Evolutionary conservation across 2,797 vertebrate genomes (phyloP).

Genomic region (Argya squamiceps): DNA sequence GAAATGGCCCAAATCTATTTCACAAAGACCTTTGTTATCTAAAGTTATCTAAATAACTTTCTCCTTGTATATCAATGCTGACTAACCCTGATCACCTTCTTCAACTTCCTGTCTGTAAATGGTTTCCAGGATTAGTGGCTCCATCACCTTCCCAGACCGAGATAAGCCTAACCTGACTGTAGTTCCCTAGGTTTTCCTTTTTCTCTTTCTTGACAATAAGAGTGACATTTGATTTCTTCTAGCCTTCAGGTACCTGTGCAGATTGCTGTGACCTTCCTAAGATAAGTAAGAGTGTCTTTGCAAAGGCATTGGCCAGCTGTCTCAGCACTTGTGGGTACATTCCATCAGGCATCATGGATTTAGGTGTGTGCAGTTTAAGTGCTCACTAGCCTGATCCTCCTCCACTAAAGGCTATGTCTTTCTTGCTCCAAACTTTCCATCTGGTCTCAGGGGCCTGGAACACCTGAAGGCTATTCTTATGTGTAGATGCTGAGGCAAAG

Average conservation of each 20-base stretch:
- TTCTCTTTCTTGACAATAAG: neutral
- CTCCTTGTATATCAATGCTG: neutral
- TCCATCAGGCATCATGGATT: neutral
- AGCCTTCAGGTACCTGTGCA: neutral
- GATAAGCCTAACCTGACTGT: neutral
- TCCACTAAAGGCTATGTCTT: neutral
- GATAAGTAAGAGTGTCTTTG: neutral
- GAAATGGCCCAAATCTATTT: neutral
- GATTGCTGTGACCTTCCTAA: neutral
- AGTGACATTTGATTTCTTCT: neutral
- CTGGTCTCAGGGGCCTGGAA: neutral
- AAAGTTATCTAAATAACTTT: neutral
- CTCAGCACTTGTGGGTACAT: neutral
- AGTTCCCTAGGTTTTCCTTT: neutral
- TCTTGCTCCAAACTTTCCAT: neutral
- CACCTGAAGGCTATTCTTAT: neutral
- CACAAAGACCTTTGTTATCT: neutral
- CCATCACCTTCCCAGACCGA: neutral
- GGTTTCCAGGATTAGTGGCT: neutral
- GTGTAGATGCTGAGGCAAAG: neutral
- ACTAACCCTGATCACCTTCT: neutral
- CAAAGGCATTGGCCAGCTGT: neutral
- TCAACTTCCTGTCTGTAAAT: neutral
- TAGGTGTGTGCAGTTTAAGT: neutral
- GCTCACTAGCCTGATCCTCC: neutral